Conservation (phyloP, 1,140 invertebrate genomes). For the Aphaenogaster rudis region DNA sequence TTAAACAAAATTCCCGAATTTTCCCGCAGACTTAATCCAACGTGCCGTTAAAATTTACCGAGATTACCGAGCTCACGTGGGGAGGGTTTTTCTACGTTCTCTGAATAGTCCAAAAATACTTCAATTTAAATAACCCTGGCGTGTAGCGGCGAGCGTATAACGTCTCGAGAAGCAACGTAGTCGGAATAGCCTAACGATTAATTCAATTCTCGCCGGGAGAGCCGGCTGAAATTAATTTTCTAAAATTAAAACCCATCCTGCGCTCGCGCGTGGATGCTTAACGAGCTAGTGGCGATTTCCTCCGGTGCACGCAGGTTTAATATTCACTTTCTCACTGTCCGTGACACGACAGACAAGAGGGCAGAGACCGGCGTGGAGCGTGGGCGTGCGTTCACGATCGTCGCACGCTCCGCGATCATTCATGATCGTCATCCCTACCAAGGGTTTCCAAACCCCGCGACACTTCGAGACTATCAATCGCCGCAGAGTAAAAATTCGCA, state of each 20-base stretch:
- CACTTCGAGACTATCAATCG: background rate
- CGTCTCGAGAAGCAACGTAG: background rate
- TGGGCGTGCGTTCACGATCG: constrained; percentile 26
- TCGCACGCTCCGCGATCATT: constrained; percentile 16
- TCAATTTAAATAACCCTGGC: constrained; percentile 28
- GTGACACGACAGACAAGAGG: background rate
- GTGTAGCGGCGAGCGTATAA: background rate
- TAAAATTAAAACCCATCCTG: constrained; percentile 36
- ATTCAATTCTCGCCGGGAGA: constrained; percentile 20
- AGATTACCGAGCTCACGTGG: background rate
- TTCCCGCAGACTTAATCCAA: constrained; percentile 4
- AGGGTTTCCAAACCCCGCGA: background rate
- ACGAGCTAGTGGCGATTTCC: constrained; percentile 27
- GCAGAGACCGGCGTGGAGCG: constrained; percentile 3
- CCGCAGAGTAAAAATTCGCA: background rate
- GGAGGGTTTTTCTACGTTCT: background rate
- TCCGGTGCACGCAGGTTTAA: background rate
- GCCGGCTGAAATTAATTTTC: constrained; percentile 43
- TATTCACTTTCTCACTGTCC: constrained; percentile 35
- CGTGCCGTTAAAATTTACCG: constrained; percentile 5
- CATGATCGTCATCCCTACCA: background rate
- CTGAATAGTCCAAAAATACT: background rate
- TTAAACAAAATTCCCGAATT: constrained; percentile 17
- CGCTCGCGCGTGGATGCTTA: constrained; percentile 9
- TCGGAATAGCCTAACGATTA: constrained; percentile 39